Base-by-base conservation (phyloP, 2,113 vertebrate genomes). In the Prochilodus magdalenae region DNA sequence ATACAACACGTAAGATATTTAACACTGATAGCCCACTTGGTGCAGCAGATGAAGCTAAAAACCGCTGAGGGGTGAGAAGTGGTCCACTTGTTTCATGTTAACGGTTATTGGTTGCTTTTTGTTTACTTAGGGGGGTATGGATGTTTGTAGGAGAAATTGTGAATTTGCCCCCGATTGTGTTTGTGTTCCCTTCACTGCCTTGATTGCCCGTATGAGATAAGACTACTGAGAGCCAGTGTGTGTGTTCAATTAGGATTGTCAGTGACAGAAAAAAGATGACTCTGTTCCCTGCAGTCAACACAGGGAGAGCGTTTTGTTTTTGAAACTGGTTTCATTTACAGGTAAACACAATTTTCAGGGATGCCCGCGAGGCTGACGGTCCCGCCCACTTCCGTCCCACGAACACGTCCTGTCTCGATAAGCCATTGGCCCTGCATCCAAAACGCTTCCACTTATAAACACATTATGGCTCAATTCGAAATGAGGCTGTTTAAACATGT, bases 171-270 rank as follows among this genome's bases (percentile, higher is more conserved):
- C 40, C 53, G n/a, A 59, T 59, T 44, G 26, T 49, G n/a, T n/a
- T n/a, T 53, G 57, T 27, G 29, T 83, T 66, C 40, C 29, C 66
- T 76, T 72, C 67, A 76, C 72, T 76, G 53, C 36, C 27, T 36
- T 47, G n/a, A n/a, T n/a, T 81, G 69, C 66, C 40, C 27, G n/a
- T 12, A 16, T n/a, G n/a, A n/a, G n/a, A n/a, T n/a, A 81, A 59
- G 29, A 66, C 71, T 74, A n/a, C 69, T 73, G 27, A n/a, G 33
- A 77, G 51, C 86, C 82, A 83, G 57, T 80, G 77, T n/a, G 71
- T 33, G 80, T 83, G 86, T 80, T 85, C 85, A 86, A 86, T 87
- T 63, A 83, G 88, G 62, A 85, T 87, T n/a, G n/a, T n/a, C n/a
- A n/a, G 87, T 57, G 66, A 29, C 80, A 67, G 75, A 86, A 87